These are phyloP conservation scores for Heliconius ismenius DNA, from an alignment of 2,888 invertebrate genomes.

Conservation along the genomic window DNA sequence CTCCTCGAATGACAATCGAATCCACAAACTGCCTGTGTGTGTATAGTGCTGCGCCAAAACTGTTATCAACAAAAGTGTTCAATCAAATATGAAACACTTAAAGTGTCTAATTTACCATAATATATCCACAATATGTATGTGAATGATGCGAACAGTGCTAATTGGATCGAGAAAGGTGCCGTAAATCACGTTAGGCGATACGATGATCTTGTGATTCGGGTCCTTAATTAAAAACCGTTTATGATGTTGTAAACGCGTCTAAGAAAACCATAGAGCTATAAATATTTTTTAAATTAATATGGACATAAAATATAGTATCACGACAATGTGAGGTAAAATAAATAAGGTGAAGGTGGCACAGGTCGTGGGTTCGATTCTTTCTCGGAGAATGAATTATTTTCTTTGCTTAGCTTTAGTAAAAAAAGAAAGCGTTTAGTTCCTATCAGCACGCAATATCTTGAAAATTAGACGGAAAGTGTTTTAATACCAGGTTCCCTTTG, in stretches of 20 bases:
- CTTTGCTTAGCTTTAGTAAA: too few species aligned
- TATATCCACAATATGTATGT: constrained; percentile 15
- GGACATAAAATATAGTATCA: not conserved
- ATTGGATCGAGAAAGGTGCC: constrained; percentile 58
- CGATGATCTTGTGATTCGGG: constrained; percentile 68
- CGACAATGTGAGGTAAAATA: not conserved
- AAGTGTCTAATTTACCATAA: constrained; percentile 11
- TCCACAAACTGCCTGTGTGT: too few species aligned
- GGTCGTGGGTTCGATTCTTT: too few species aligned
- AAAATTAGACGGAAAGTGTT: too few species aligned
- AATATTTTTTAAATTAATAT: constrained; percentile 41
- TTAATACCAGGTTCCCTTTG: too few species aligned
- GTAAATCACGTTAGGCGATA: constrained; percentile 58
- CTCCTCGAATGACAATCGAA: not conserved
- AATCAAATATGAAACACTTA: constrained; percentile 18
- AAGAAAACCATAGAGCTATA: constrained; percentile 56
- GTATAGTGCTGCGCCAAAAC: not conserved
- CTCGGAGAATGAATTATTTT: too few species aligned
- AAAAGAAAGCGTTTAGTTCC: too few species aligned
- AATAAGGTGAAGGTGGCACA: too few species aligned
- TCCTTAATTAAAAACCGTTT: constrained; percentile 80
- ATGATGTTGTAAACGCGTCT: constrained; percentile 73
- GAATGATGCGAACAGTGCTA: constrained; percentile 49
- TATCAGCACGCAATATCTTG: too few species aligned
- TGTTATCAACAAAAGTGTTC: not conserved